Percentiles rank a stretch among this genome's conserved stretches.
Conservation (phyloP, 2,888 invertebrate species). For the Mythimna impura region DNA sequence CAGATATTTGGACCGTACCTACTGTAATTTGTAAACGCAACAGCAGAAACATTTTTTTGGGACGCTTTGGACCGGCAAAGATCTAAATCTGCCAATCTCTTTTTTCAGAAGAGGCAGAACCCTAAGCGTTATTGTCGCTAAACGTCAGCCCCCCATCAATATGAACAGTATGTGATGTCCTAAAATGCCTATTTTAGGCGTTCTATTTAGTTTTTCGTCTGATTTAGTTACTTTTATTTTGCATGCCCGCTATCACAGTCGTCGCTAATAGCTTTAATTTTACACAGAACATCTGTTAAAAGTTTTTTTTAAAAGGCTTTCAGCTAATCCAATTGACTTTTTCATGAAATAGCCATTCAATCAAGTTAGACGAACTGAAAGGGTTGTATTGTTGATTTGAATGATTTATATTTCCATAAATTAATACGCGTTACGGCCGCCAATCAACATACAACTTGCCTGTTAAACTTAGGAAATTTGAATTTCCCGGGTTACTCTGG, state of each 20-base stretch:
- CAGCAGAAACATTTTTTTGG: too few species aligned
- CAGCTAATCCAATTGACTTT: too few species aligned
- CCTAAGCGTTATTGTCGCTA: conserved; percentile 37
- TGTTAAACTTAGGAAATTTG: too few species aligned
- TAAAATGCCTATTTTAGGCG: conserved; percentile 10
- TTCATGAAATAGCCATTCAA: too few species aligned
- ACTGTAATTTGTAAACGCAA: too few species aligned
- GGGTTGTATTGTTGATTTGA: too few species aligned
- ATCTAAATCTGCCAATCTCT: conserved; percentile 34
- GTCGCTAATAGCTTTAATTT: conserved; percentile 1
- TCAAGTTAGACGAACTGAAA: too few species aligned
- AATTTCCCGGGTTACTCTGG: too few species aligned
- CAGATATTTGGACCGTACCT: too few species aligned
- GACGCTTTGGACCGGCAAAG: neutral
- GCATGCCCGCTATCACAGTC: conserved; percentile 26
- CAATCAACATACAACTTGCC: too few species aligned
- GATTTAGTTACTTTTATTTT: conserved; percentile 7
- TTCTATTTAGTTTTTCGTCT: neutral
- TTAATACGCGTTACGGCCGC: too few species aligned
- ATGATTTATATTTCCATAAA: too few species aligned
- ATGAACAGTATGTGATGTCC: conserved; percentile 35
- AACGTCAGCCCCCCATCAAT: conserved; percentile 8
- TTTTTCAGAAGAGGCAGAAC: conserved; percentile 52
- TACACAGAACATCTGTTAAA: neutral
- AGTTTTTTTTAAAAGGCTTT: neutral